These are phyloP conservation scores for Bombus vancouverensis DNA, from an alignment of 1,140 invertebrate genomes.

Conservation along the genomic window DNA sequence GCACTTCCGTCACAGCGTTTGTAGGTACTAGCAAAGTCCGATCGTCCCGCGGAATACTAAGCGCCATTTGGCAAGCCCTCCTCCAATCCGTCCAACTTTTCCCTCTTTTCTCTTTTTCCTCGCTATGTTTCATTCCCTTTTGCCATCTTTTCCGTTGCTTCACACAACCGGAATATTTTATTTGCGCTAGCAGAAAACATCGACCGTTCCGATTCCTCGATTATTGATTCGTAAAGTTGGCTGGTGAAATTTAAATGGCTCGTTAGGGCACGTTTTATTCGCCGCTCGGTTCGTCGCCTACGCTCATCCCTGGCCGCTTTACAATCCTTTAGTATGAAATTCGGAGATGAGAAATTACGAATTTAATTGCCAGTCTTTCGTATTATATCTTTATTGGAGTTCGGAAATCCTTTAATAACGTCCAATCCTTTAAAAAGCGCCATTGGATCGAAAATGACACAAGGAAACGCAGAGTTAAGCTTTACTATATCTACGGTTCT, in stretches of 20 bases:
- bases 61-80: slow-evolving; percentile 76
- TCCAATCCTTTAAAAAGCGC: too few species aligned
- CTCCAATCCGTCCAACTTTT: slow-evolving; percentile 51
- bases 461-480: too few species aligned
- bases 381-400: too few species aligned
- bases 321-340: too few species aligned
- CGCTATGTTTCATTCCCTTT: background rate
- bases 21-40: slow-evolving; percentile 73
- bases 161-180: background rate
- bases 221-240: background rate
- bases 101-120: background rate
- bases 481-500: too few species aligned
- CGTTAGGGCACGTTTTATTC: background rate
- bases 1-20: slow-evolving; percentile 74
- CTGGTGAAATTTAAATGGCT: background rate
- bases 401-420: too few species aligned
- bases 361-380: too few species aligned
- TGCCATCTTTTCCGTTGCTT: background rate
- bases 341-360: too few species aligned
- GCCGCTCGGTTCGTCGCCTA: too few species aligned
- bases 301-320: too few species aligned
- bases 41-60: slow-evolving; percentile 75
- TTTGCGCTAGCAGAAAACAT: background rate
- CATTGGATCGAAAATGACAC: too few species aligned
- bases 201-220: background rate